Evolutionary conservation across 2,113 vertebrate species (phyloP), one percentile per base, ranked within the genome.

Genomic region (Forbesichthys papilliferus): DNA sequence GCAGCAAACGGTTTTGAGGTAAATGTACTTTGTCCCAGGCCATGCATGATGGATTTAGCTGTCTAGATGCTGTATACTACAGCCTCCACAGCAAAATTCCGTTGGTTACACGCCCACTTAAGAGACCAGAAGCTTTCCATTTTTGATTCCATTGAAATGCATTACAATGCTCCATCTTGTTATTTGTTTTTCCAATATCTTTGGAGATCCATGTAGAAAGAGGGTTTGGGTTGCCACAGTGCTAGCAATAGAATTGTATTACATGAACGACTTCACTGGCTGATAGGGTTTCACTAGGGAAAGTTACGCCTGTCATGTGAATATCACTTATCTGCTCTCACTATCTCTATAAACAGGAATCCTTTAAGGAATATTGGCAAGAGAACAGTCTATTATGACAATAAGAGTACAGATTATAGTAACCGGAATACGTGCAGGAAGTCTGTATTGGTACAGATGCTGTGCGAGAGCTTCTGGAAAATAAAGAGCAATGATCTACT

Each of bases 401-500:
- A 11, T 51, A 6, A 55, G n/a, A 18, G 53, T 9, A 16, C n/a
- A n/a, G n/a, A n/a, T 1, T 11, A 53, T 53, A 53, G 52, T 53
- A 14, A 13, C n/a, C 8, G 52, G 52, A 53, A 18, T 16, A 55
- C 2, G 18, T 16, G 18, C n/a, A 55, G 54, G 54, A 55, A 55
- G n/a, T 18, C 54, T 55, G 5, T 55, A 55, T 55, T 55, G 54
- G 16, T 55, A 55, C 54, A 55, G 54, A 55, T 55, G 54, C 36
- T 42, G n/a, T 55, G 54, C 54, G 9, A 18, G 54, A 16, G 16
- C 18, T 53, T 53, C 52, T 53, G 52, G 52, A n/a, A 14, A 55
- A 55, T 18, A 16, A 16, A 55, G n/a, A 18, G n/a, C n/a, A 16
- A 55, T 18, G 16, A 55, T 55, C 54, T 9, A 55, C 54, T 55